Evolutionary conservation across 2,113 vertebrate genomes (phyloP).

Genomic region (Collichthys lucidus): DNA sequence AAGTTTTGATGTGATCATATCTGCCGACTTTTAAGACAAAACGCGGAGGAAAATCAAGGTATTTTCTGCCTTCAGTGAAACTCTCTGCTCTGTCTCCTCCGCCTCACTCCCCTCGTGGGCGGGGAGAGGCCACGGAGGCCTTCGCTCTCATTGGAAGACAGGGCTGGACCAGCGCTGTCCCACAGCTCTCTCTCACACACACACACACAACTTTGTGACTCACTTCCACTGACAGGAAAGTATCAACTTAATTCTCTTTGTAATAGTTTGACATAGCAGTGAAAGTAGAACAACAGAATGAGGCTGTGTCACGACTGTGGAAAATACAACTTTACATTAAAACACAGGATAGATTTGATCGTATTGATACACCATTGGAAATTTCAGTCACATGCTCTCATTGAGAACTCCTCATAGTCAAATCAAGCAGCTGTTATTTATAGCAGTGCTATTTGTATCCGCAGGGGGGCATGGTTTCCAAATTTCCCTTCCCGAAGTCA

Average conservation of each 20-base stretch:
- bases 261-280: conserved; percentile 1
- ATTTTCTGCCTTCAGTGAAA: conserved; percentile 65
- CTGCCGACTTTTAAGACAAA: conserved; percentile 60
- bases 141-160: conserved; percentile 67
- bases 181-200: conserved; percentile 22
- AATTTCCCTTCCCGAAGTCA: not conserved
- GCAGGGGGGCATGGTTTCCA: conserved; percentile 71
- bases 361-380: not conserved
- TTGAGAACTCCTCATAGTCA: not conserved
- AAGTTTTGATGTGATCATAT: conserved; percentile 76
- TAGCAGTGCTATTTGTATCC: conserved; percentile 47
- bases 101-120: conserved; percentile 76
- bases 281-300: not conserved
- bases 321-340: not conserved
- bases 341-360: not conserved
- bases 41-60: conserved; percentile 69
- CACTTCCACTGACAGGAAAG: conserved; percentile 26
- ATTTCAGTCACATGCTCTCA: not conserved
- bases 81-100: conserved; percentile 67
- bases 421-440: conserved; percentile 8
- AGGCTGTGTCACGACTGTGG: too few relatives aligned
- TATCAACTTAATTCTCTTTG: not conserved
- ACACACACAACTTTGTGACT: conserved; percentile 50
- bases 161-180: conserved; percentile 51
- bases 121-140: conserved; percentile 68